phyloP scores from a whole-genome alignment of 2,888 invertebrate genomes.

The Acrobasis suavella region DNA sequence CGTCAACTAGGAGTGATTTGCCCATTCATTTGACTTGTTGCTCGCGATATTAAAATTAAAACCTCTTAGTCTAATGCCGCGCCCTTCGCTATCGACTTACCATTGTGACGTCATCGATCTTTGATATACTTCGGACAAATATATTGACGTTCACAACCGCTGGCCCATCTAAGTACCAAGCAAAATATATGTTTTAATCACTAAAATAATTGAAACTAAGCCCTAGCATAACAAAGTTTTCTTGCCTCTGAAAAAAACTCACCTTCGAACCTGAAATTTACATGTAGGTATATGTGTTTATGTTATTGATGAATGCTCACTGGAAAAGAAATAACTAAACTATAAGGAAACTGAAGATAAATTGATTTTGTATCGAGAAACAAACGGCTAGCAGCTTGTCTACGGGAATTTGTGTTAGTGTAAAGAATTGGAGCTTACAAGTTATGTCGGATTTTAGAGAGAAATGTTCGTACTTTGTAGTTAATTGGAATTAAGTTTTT shows the following conservation, averaged over 20 bases:
- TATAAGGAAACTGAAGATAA: conserved; percentile 47
- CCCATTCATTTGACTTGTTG: conserved; percentile 81
- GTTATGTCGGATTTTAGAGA: conserved; percentile 30
- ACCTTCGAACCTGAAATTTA: conserved; percentile 55
- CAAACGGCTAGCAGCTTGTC: conserved; percentile 58
- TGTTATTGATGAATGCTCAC: conserved; percentile 30
- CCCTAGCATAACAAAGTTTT: conserved; percentile 53
- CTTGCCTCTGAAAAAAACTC: conserved; percentile 46
- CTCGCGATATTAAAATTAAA: conserved; percentile 56
- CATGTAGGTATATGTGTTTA: conserved; percentile 22
- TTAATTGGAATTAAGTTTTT: conserved; percentile 19
- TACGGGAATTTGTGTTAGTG: conserved; percentile 80
- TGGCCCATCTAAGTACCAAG: conserved; percentile 91
- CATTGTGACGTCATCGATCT: conserved; percentile 99
- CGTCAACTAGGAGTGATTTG: conserved; percentile 64
- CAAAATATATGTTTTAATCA: conserved; percentile 73
- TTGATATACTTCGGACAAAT: conserved; percentile 99
- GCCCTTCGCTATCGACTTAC: conserved; percentile 87
- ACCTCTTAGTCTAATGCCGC: conserved; percentile 65
- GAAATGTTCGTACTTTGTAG: conserved; percentile 21
- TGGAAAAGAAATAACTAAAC: conserved; percentile 36
- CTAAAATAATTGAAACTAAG: conserved; percentile 54
- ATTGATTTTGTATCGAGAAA: conserved; percentile 47
- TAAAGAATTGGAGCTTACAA: conserved; percentile 50
- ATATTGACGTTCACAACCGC: conserved; percentile 98